Conservation (phyloP, 2,888 invertebrate species). For the Gnatocerus cornutus region DNA sequence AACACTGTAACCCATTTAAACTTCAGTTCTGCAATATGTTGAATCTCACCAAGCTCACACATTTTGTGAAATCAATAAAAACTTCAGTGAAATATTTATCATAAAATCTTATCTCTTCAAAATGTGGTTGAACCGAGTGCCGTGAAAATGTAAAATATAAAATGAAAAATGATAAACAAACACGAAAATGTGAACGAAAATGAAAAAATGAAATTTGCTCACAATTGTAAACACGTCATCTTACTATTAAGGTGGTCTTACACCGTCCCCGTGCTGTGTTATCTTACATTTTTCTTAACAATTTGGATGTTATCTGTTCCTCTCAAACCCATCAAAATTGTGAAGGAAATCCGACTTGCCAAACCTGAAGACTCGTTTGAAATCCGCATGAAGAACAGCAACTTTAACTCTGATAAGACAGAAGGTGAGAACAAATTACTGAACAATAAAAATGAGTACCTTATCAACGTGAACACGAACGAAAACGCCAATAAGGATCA, state of each 20-base stretch:
- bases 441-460: slow-evolving; percentile 73
- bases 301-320: slow-evolving; percentile 73
- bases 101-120: neutral
- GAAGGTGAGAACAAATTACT: slow-evolving; percentile 69
- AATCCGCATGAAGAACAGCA: slow-evolving; percentile 70
- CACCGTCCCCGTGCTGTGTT: slow-evolving; percentile 73
- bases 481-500: slow-evolving; percentile 66
- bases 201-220: slow-evolving; percentile 32
- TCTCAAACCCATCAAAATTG: slow-evolving; percentile 64
- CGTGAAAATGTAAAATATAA: slow-evolving; percentile 1
- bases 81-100: slow-evolving; percentile 5
- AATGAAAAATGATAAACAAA: slow-evolving; percentile 7
- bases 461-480: slow-evolving; percentile 67
- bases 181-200: slow-evolving; percentile 19
- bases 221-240: slow-evolving; percentile 24
- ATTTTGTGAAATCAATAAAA: slow-evolving; percentile 4
- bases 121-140: neutral
- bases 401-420: slow-evolving; percentile 72
- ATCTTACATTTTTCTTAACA: slow-evolving; percentile 73
- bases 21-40: slow-evolving; percentile 16
- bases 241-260: slow-evolving; percentile 72
- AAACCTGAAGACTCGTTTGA: slow-evolving; percentile 66
- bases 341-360: slow-evolving; percentile 56
- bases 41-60: neutral
- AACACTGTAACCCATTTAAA: slow-evolving; percentile 19